Conservation (phyloP, 2,113 vertebrate genomes). For the Deroptyus accipitrinus region DNA sequence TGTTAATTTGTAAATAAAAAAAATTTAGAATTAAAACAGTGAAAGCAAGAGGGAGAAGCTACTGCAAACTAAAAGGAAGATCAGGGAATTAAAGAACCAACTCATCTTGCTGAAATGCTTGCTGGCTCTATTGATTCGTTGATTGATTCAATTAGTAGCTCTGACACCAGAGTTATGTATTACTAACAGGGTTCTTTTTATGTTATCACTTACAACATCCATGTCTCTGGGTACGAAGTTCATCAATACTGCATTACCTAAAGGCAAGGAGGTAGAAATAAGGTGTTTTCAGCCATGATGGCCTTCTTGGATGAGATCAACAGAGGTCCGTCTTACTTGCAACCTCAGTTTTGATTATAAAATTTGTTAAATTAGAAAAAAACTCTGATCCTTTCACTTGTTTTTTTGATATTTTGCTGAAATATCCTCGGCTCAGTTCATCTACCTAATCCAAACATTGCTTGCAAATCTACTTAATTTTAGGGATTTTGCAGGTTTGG, state of each 20-base stretch:
- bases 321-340: not conserved
- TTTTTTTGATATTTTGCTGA: not conserved
- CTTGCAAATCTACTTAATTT: not conserved
- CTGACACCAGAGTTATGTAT: not conserved
- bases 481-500: not conserved
- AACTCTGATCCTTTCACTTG: not conserved
- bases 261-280: not conserved
- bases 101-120: not conserved
- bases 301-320: not conserved
- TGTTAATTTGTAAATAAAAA: constrained; percentile 34
- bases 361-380: not conserved
- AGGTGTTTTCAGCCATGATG: not conserved
- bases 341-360: not conserved
- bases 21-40: not conserved
- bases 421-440: not conserved
- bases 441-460: not conserved
- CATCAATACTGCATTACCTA: not conserved
- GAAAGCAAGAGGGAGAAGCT: not conserved
- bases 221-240: not conserved
- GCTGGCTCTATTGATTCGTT: not conserved
- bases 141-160: not conserved
- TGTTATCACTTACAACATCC: not conserved
- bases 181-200: not conserved
- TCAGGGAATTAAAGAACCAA: not conserved
- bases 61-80: not conserved